phyloP scores from a whole-genome alignment of 2,888 invertebrate genomes.

The Diloba caeruleocephala region DNA sequence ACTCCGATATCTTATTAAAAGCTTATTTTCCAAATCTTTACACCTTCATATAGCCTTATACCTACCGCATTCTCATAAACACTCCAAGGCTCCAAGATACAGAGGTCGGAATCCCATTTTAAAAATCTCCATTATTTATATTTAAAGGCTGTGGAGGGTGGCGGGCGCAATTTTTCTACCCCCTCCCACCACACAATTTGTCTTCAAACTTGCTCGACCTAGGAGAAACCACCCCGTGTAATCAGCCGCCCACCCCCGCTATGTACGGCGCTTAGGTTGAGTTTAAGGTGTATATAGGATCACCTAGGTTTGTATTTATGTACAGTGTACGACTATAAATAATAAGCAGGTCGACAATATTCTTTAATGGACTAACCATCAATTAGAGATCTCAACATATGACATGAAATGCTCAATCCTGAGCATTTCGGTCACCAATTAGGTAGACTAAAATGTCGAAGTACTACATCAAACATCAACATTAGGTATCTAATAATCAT shows the following conservation, averaged over 20 bases:
- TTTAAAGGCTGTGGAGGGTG: conserved; percentile 70
- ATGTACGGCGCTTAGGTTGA: conserved; percentile 78
- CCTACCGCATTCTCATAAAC: no score
- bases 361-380: no score
- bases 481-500: no score
- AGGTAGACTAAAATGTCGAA: no score
- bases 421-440: no score
- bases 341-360: no score
- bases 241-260: conserved; percentile 63
- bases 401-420: no score
- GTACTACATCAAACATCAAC: no score
- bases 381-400: no score
- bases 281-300: conserved; percentile 50
- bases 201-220: conserved; percentile 80
- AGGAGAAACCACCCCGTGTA: conserved; percentile 61
- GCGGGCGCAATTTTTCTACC: conserved; percentile 77
- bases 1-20: no score
- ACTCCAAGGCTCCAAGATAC: conserved; percentile 5
- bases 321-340: background rate
- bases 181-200: conserved; percentile 71
- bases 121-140: conserved; percentile 67
- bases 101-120: conserved; percentile 51
- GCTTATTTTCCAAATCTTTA: no score
- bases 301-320: conserved; percentile 15
- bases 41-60: no score